phyloP scores from a whole-genome alignment of 2,797 vertebrate species.

The Fistularia commersonii region DNA sequence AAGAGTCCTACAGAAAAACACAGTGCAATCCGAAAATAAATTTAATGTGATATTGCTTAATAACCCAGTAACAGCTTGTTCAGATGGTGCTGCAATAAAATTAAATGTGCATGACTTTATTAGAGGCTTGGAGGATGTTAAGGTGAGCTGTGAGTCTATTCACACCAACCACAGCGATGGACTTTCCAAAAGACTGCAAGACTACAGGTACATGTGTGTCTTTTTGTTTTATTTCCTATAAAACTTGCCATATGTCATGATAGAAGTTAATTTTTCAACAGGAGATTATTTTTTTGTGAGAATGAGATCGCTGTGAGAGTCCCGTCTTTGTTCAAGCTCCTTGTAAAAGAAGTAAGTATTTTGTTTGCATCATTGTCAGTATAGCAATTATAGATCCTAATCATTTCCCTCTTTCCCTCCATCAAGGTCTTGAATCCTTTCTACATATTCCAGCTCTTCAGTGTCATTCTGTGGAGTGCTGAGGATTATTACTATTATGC shows the following conservation, averaged over 20 bases:
- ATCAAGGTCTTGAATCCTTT: conserved; percentile 95
- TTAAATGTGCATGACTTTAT: conserved; percentile 31
- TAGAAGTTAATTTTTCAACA: conserved; percentile 39
- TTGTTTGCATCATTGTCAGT: too few relatives aligned
- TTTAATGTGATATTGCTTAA: neutral
- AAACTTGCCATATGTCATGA: neutral
- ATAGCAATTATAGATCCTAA: too few relatives aligned
- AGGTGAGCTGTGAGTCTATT: conserved; percentile 79
- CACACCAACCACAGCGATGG: conserved; percentile 84
- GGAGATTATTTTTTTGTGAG: conserved; percentile 87
- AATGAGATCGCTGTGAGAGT: conserved; percentile 93
- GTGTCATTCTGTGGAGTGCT: conserved; percentile 88
- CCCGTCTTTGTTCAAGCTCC: conserved; percentile 89
- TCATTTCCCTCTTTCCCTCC: conserved; percentile 5
- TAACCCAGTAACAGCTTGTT: neutral
- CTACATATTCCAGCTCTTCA: conserved; percentile 99
- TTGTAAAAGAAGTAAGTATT: conserved; percentile 88
- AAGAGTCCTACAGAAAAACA: conserved; percentile 55
- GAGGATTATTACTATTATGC: conserved; percentile 96
- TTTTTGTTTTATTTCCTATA: neutral
- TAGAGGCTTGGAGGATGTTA: conserved; percentile 87
- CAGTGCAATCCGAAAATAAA: neutral
- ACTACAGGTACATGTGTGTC: conserved; percentile 79
- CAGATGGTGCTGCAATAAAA: neutral
- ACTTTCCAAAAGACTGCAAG: conserved; percentile 78